phyloP scores from a whole-genome alignment of 2,797 vertebrate genomes.

The Poecilia picta region DNA sequence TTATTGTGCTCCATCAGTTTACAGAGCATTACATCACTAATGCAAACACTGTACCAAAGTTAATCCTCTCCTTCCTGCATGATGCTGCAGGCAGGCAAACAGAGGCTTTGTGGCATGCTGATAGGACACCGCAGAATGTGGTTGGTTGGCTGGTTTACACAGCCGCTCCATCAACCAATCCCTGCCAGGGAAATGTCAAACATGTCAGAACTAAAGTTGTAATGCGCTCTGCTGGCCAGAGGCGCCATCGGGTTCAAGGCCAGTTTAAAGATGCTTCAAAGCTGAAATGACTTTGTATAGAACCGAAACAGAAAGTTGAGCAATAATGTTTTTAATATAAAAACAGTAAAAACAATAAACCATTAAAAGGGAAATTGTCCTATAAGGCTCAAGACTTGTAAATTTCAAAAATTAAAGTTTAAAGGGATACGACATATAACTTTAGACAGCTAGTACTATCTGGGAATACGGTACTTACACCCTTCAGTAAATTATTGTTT shows the following conservation, averaged over 20 bases:
- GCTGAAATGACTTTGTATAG: slow-evolving; percentile 1
- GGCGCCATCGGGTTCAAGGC: neutral
- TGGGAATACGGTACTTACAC: slow-evolving; percentile 8
- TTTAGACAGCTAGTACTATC: neutral
- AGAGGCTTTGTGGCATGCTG: slow-evolving; percentile 52
- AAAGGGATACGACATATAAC: neutral
- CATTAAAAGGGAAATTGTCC: neutral
- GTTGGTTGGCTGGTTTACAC: slow-evolving; percentile 19
- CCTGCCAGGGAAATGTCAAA: slow-evolving; percentile 30
- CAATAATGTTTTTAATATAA: slow-evolving; percentile 22
- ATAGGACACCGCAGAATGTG: slow-evolving; percentile 41
- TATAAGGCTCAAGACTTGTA: neutral
- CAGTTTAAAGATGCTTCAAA: neutral
- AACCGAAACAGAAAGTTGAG: neutral
- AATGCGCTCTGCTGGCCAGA: slow-evolving; percentile 27
- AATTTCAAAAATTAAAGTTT: neutral
- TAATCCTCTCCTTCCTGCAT: slow-evolving; percentile 69
- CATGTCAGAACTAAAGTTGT: slow-evolving; percentile 34
- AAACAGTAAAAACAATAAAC: slow-evolving; percentile 12
- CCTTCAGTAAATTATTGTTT: neutral
- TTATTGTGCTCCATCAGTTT: slow-evolving; percentile 57
- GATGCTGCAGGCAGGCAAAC: slow-evolving; percentile 45
- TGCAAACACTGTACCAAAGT: slow-evolving; percentile 58
- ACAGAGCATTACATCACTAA: slow-evolving; percentile 71
- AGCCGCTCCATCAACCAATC: slow-evolving; percentile 35